phyloP scores from a whole-genome alignment of 2,797 vertebrate genomes.

The Petrocephalus sullivani region DNA sequence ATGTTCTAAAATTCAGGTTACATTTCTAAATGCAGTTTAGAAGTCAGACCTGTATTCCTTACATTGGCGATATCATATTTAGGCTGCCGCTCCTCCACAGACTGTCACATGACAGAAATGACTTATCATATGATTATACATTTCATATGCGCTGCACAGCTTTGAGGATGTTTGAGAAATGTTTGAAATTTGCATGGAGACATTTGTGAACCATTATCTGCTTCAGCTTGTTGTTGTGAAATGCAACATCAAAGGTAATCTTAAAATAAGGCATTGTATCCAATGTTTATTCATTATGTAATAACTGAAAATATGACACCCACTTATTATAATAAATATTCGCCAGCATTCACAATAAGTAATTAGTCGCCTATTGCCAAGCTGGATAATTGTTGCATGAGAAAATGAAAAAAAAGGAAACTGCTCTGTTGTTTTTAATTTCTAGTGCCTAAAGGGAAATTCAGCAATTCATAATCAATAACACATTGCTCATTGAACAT shows the following conservation, averaged over 20 bases:
- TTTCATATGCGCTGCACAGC: not conserved
- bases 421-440: not conserved
- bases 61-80: not conserved
- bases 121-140: not conserved
- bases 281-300: not conserved
- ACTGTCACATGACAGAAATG: not conserved
- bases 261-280: not conserved
- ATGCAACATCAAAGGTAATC: not conserved
- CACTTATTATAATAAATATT: not conserved
- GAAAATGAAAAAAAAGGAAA: not conserved
- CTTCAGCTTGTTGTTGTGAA: not conserved
- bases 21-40: not conserved
- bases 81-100: not conserved
- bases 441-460: not conserved
- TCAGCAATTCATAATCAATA: not conserved
- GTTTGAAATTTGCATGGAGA: not conserved
- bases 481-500: not conserved
- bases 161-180: not conserved
- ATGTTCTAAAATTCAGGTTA: constrained; percentile 9
- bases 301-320: not conserved
- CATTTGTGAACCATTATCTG: not conserved
- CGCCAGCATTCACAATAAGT: not conserved
- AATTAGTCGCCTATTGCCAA: not conserved
- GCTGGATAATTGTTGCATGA: not conserved
- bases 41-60: not conserved